Evolutionary conservation across 2,888 invertebrate genomes (phyloP).

Genomic region (Eugnorisma glareosa): DNA sequence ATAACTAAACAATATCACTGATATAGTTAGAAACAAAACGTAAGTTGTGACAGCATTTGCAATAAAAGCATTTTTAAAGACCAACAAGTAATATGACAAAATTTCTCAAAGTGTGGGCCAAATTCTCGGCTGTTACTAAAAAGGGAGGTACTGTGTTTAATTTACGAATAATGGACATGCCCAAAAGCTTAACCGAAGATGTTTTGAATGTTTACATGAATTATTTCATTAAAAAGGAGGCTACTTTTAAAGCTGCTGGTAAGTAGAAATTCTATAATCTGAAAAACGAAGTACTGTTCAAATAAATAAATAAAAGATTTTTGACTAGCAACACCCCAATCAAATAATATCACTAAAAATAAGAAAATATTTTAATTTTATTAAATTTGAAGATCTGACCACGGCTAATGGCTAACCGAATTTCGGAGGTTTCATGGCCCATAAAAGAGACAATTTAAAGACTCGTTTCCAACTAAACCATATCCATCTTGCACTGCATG

Average conservation of each 20-base stretch:
- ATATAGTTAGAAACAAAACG: not conserved
- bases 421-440: no score
- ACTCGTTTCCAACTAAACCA: no score
- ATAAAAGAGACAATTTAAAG: no score
- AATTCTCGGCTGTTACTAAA: not conserved
- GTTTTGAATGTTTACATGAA: conserved; percentile 10
- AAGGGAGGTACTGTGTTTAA: conserved; percentile 3
- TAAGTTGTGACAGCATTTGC: no score
- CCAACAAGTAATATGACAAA: not conserved
- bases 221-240: conserved; percentile 13
- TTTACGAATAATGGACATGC: conserved; percentile 27
- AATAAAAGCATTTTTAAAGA: not conserved
- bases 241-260: conserved; percentile 33
- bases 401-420: no score
- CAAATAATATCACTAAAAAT: no score
- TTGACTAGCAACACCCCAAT: not conserved
- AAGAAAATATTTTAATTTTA: no score
- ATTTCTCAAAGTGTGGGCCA: conserved; percentile 24
- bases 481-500: no score
- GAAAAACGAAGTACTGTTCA: not conserved
- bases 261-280: not conserved
- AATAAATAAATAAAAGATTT: not conserved
- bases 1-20: not conserved
- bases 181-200: not conserved
- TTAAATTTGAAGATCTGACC: no score